Base-by-base conservation (phyloP, 2,113 vertebrate species). In the Chamaetylas fuelleborni region DNA sequence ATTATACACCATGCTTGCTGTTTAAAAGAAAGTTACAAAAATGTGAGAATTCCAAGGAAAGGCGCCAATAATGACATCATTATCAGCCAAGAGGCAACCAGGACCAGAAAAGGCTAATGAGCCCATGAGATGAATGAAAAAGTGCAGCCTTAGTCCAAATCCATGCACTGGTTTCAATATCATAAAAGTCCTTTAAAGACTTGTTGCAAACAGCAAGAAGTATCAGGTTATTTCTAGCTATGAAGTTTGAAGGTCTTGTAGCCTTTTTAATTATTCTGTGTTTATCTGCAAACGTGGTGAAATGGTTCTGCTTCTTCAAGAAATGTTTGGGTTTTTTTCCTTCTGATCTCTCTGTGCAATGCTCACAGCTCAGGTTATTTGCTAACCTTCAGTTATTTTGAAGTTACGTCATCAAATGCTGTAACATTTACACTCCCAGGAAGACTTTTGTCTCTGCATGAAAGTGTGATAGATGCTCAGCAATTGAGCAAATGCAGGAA, bases 11-110 rank as follows among this genome's bases (percentile, higher is more conserved):
- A 33, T 28, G 13, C 33, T 38, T 77, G 40, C n/a, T 62, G 9
- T 67, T 77, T 81, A 88, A 82, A 57, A 93, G 22, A 23, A 67
- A 70, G 47, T 83, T 88, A 57, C 48, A 60, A 84, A 56, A 9
- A 17, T 3, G 15, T 67, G 53, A 84, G 33, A 74, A 64, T 23
- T 67, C 60, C 48, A 53, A 57, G 56, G 25, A 78, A 28, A 81
- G 56, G 19, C n/a, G 77, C 31, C 4, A 6, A 6, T 6, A 80
- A 57, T 0, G 0, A 28, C 54, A 94, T 61, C 22, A 14, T 79
- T 65, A 50, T 73, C 66, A 81, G 48, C 34, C 28, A n/a, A 53
- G 48, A 14, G 34, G 19, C 33, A 91, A 2, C 18, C 42, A 71
- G 66, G 67, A 36, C 66, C 53, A 9, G 60, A 72, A 88, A 85